Base-by-base conservation (phyloP, 35 echinoderm and acorn worm species). In the Apostichopus japonicus region DNA sequence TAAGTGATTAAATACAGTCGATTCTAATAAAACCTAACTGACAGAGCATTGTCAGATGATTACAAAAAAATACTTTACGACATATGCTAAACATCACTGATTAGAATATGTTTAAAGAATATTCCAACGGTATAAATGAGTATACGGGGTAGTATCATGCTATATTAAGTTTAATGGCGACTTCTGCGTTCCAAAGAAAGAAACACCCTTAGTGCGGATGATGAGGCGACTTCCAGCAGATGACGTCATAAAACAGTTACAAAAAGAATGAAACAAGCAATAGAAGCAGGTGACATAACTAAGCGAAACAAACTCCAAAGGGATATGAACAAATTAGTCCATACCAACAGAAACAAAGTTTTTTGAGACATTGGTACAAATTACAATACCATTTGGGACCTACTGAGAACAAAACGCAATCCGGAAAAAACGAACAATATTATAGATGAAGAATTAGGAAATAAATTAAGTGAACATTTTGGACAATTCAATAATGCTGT, bases 401-500 rank as follows among this genome's bases (percentile, higher is more conserved):
- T 83, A 7, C 11, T 84, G 5, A 84, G 54, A 59, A 10, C 81
- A 59, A 16, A 10, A 6, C 56, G 54, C 16, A 4, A 14, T 5
- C 6, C 56, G 9, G 56, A 9, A 57, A 4, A 57, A 57, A 5
- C 9, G 9, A 57, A 57, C 56, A 57, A 57, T 4, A 57, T 9
- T 57, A 59, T 84, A 54, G 19, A 19, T 6, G 1, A 6, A 21
- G 81, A 84, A 59, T 53, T 84, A 9, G 81, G 81, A 16, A 54
- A 8, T 84, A 54, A 84, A 84, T 59, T 84, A 54, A 54, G 51
- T 53, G 51, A 54, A 15, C 81, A 84, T 59, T 84, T 57, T 84
- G 81, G 81, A 84, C 81, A 52, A 13, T 84, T 84, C 13, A 84
- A 84, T 54, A 22, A 53, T 84, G 81, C 81, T 59, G n/a, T n/a